phyloP scores from a whole-genome alignment of 2,888 invertebrate genomes.

The Ametastegia equiseti region DNA sequence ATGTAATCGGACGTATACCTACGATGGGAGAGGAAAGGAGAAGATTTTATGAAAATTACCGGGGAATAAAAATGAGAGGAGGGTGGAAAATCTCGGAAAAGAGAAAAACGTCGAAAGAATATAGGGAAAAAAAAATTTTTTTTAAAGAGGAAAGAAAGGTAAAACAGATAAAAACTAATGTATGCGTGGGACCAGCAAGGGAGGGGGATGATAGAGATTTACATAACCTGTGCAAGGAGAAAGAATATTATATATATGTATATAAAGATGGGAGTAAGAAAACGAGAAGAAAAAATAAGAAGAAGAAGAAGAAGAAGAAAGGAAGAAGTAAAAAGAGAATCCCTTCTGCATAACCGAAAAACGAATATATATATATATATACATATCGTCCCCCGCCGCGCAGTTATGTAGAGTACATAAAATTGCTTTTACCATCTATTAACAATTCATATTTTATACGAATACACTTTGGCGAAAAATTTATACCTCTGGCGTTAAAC shows the following conservation, averaged over 20 bases:
- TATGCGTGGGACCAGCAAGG: conserved; percentile 64
- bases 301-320: conserved; percentile 39
- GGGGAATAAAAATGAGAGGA: conserved; percentile 53
- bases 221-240: conserved; percentile 61
- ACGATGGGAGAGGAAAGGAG: conserved; percentile 52
- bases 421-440: conserved; percentile 75
- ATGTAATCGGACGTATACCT: too few species aligned
- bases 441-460: conserved; percentile 74
- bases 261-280: too few species aligned
- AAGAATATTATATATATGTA: too few species aligned
- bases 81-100: neutral
- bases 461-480: too few species aligned
- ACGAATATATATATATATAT: conserved; percentile 52
- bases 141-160: conserved; percentile 60
- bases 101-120: neutral
- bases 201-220: conserved; percentile 61
- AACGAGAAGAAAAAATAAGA: conserved; percentile 3
- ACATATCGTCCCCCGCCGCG: conserved; percentile 61
- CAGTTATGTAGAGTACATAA: conserved; percentile 73
- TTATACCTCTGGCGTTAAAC: too few species aligned
- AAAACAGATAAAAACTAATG: conserved; percentile 73
- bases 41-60: conserved; percentile 71
- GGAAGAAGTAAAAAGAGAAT: conserved; percentile 46
- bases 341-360: conserved; percentile 58
- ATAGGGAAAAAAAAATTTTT: neutral